Evolutionary conservation across 2,113 vertebrate genomes (phyloP), one percentile per base, ranked within the genome.

Genomic region (Cebidichthys violaceus): DNA sequence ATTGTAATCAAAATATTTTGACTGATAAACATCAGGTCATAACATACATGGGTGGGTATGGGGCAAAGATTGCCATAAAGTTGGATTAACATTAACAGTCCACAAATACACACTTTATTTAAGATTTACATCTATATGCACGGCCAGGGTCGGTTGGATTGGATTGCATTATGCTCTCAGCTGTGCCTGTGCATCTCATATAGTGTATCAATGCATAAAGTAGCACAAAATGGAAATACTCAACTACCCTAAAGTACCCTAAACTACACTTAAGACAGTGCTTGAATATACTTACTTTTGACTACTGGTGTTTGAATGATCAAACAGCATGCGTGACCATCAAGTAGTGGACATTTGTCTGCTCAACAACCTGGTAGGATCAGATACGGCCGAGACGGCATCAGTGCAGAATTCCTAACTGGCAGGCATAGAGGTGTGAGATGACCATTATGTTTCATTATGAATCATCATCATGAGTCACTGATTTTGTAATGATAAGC

Each of bases 391-490:
- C 62, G 39, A 39, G 10, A 68, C 14, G 57, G 43, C 35, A 31
- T 69, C 22, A 33, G 14, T 31, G 33, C 18, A 54, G 47, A 55
- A n/a, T 18, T 73, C 43, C 15, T 50, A 73, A 65, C 39, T 35
- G 55, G 37, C 61, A 69, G 54, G 27, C 18, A 4, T 71, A 75
- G 50, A 84, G 57, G 43, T 77, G 77, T 50, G 33, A 80, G 69
- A 33, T 81, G 61, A 29, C 59, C 55, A 45, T 66, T 66, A 61
- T 80, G 67, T 41, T 82, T 85, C 55, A 67, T 75, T 50, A 60
- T 59, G 70, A 86, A 75, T 86, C 75, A 81, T 66, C 66, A 54
- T 60, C 60, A 50, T 78, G 84, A 90, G 9, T 90, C 65, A 75
- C 20, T 33, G 10, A 61, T 33, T 81, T 69, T 85, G 27, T 52